Evolutionary conservation across 2,888 invertebrate species (phyloP), one percentile per base, ranked within the genome.

Genomic region (Ariolimax columbianus): DNA sequence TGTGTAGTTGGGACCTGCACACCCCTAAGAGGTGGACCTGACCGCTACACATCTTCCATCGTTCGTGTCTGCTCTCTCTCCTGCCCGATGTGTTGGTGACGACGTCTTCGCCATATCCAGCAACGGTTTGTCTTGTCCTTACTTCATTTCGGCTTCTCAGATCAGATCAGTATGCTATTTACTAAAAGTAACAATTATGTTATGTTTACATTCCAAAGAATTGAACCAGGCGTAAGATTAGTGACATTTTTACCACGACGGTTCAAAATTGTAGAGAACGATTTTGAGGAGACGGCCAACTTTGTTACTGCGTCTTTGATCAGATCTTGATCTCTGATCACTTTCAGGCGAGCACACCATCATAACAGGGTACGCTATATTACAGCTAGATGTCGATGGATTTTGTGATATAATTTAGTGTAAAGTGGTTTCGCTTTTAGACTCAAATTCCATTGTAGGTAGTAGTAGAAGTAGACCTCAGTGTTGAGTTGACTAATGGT

Each of bases 1-100:
- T 63, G 59, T 63, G 59, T 63, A n/a, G n/a, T 63, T n/a, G 26
- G n/a, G n/a, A n/a, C 23, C 59, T 63, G 59, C 26, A 14, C 59
- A 63, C 82, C 82, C 75, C 75, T 73, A n/a, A 75, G 73, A 63
- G 73, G 63, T 82, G 75, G 82, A 82, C 75, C 75, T 26, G 14
- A 47, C 82, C 63, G 30, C 82, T 75, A 82, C 82, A 82, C 82
- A 82, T 82, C 26, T 51, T 43, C 82, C 43, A 43, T 47, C 4
- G 47, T 70, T 77, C 59, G 26, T 80, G 80, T 68, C n/a, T n/a
- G n/a, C n/a, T 68, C n/a, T 2, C 59, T n/a, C n/a, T n/a, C 4
- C n/a, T n/a, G 59, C n/a, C 59, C 17, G 23, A n/a, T 63, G 26
- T 63, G 59, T 63, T 26, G n/a, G 6, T 63, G 59, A n/a, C n/a